Evolutionary conservation across 2,888 invertebrate species (phyloP).

Genomic region (Nyleta sp.): DNA sequence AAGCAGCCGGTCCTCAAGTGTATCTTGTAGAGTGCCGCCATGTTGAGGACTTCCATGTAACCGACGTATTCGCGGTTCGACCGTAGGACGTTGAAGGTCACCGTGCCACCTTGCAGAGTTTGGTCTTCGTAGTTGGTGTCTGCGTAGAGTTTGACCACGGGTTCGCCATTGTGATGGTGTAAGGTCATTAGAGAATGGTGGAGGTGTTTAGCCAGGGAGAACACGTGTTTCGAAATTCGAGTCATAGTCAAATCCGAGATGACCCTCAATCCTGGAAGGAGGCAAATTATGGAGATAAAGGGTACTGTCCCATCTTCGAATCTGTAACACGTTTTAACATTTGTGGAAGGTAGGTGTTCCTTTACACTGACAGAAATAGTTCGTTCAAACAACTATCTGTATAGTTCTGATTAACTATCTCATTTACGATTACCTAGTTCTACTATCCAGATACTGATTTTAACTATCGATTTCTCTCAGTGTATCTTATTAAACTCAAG

Average conservation of each 20-base stretch:
- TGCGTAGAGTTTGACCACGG: slow-evolving; percentile 88
- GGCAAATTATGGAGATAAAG: slow-evolving; percentile 91
- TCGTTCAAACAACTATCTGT: no score
- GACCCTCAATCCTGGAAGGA: slow-evolving; percentile 92
- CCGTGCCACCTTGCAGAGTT: slow-evolving; percentile 90
- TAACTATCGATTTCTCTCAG: no score
- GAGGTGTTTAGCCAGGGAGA: slow-evolving; percentile 89
- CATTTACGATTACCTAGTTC: no score
- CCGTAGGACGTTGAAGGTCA: slow-evolving; percentile 94
- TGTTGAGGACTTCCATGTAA: slow-evolving; percentile 94
- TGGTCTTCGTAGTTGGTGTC: slow-evolving; percentile 87
- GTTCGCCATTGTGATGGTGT: slow-evolving; percentile 88
- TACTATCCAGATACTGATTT: no score
- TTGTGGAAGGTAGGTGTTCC: no score
- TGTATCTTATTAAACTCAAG: no score
- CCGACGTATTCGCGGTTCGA: slow-evolving; percentile 92
- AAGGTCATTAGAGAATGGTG: slow-evolving; percentile 86
- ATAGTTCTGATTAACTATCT: no score
- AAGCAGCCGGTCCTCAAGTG: slow-evolving; percentile 97
- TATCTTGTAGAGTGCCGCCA: slow-evolving; percentile 94
- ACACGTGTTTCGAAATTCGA: slow-evolving; percentile 89
- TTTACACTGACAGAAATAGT: no score
- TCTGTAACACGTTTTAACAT: slow-evolving; percentile 84
- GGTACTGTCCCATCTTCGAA: slow-evolving; percentile 98
- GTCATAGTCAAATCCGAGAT: slow-evolving; percentile 85